Base-by-base conservation (phyloP, 2,888 invertebrate genomes). In the Osmoderma eremita region DNA sequence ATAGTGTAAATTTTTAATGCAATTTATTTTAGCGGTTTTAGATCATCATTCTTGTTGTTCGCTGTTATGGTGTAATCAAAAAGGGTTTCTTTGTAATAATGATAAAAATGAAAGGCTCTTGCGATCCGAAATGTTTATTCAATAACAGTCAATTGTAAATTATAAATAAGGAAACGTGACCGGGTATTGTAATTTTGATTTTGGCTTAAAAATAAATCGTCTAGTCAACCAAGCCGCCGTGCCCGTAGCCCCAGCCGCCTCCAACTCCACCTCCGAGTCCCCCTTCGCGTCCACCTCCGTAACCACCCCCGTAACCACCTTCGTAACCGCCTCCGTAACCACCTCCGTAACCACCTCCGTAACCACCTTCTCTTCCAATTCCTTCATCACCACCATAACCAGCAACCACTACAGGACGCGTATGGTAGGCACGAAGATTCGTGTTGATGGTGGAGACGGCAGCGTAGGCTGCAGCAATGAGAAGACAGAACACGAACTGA, bases 401-500 rank as follows among this genome's bases (percentile, higher is more conserved):
- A 41, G 70, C 70, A 22, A 69, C 48, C 13, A 49, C 39, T 18
- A 67, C 67, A 48, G 67, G 67, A 45, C 62, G 62, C 4, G 67
- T 53, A 13, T 63, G 53, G 53, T 63, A 63, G 2, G 67, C 62
- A 13, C 42, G 62, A 53, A 67, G 63, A 42, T 67, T 62, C n/a
- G 51, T 30, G 54, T 67, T 67, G 63, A 67, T 67, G 5, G 62
- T 53, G 3, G 67, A 67, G 13, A 69, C 48, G 36, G 70, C 39
- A 18, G 65, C 69, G 69, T 81, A 81, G 72, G 83, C 82, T 65
- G 80, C 79, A 65, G 81, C 82, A 70, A 80, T 78, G 72, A 81
- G 79, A 61, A 82, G 74, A 74, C 85, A 77, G 79, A 88, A 82
- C 65, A 85, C 82, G 73, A 87, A 78, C 88, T 88, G 77, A 0